Evolutionary conservation across 2,888 invertebrate species (phyloP).

Genomic region (Eristalinus aeneus): DNA sequence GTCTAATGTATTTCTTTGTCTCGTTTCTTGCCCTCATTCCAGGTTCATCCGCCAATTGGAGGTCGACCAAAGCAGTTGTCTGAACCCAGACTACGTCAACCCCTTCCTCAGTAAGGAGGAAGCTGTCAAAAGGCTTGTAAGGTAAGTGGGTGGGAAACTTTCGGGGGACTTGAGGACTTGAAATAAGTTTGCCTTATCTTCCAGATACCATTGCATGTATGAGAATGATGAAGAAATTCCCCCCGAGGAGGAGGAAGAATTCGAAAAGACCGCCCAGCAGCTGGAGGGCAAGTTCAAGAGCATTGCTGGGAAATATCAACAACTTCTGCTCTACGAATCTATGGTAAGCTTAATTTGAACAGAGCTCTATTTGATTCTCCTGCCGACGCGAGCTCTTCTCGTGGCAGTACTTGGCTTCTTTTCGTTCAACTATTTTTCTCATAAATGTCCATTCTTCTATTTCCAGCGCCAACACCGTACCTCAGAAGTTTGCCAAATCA

Average conservation of each 20-base stretch:
- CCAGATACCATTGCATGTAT: slow-evolving; percentile 88
- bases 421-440: neutral
- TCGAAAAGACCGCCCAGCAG: slow-evolving; percentile 85
- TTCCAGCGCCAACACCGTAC: slow-evolving; percentile 86
- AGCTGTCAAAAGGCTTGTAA: slow-evolving; percentile 87
- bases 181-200: neutral
- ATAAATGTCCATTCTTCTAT: slow-evolving; percentile 60
- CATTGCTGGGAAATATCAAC: slow-evolving; percentile 88
- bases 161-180: too few species aligned
- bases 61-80: slow-evolving; percentile 88
- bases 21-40: slow-evolving; percentile 65
- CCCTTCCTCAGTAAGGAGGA: slow-evolving; percentile 88
- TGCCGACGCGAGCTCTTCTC: too few species aligned
- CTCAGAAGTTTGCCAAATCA: slow-evolving; percentile 89
- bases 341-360: slow-evolving; percentile 84
- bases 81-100: slow-evolving; percentile 87
- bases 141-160: slow-evolving; percentile 74
- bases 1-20: slow-evolving; percentile 19
- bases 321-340: slow-evolving; percentile 88
- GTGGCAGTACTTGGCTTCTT: too few species aligned
- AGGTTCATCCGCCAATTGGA: slow-evolving; percentile 89
- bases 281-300: slow-evolving; percentile 86
- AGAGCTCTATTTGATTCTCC: too few species aligned
- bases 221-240: slow-evolving; percentile 83
- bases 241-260: slow-evolving; percentile 86